Evolutionary conservation across 2,888 invertebrate species (phyloP), one percentile per base, ranked within the genome.

Genomic region (Ennomos erosarius): DNA sequence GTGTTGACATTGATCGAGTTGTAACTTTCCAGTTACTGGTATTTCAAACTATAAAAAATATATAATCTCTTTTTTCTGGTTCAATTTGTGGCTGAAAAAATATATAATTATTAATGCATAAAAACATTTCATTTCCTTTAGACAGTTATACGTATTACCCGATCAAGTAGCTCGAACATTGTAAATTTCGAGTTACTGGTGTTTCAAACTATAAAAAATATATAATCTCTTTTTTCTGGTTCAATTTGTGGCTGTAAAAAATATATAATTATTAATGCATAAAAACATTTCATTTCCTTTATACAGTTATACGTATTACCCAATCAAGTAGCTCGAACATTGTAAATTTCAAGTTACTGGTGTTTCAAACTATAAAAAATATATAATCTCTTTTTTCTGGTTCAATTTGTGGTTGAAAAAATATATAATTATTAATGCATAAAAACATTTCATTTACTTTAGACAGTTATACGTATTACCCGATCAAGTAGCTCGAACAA

Each of bases 1-100:
- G 64, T 40, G 60, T 65, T 65, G 40, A 60, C 64, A 68, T 49
- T 50, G 58, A 44, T 35, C 59, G 47, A 65, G 60, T 72, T 64
- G 46, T 64, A 43, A 40, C 48, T 26, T 37, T 37, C 46, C 45
- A 35, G 11, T 13, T 10, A 16, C 26, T 12, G 33, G 26, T 6
- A 6, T 34, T 10, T 13, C 37, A 40, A 37, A 36, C 45, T 26
- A 6, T 16, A 3, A 16, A 16, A 16, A 2, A 16, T 16, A n/a
- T n/a, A n/a, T n/a, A n/a, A n/a, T n/a, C n/a, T 16, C 3, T 16
- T 16, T 16, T 16, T 16, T 16, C n/a, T n/a, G n/a, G n/a, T n/a
- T n/a, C n/a, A n/a, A 16, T 16, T 3, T 16, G 16, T 16, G 3
- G 16, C 16, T 16, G 3, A 16, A 16, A 3, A 16, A 16, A 16